Conservation (phyloP, 2,888 invertebrate species). For the Celastrina argiolus region DNA sequence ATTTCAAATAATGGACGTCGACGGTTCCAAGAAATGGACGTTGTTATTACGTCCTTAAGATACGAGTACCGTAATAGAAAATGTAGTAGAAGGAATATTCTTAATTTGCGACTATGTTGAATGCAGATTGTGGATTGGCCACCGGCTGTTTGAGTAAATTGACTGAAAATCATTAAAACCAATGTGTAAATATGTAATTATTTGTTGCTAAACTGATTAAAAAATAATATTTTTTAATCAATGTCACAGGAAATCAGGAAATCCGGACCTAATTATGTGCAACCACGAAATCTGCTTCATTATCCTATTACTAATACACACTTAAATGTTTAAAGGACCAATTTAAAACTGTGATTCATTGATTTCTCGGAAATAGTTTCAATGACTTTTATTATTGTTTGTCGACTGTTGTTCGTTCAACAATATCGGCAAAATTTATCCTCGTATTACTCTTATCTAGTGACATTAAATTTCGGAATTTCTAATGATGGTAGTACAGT, state of each 20-base stretch:
- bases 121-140: not conserved
- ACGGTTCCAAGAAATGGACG: not conserved
- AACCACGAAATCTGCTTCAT: not conserved
- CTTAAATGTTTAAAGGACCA: not conserved
- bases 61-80: not conserved
- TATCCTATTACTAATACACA: not conserved
- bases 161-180: not conserved
- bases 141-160: not conserved
- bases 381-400: conserved; percentile 6
- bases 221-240: conserved; percentile 1
- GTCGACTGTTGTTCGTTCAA: not conserved
- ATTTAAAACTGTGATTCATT: not conserved
- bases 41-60: not conserved
- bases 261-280: not conserved
- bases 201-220: not conserved
- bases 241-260: not conserved
- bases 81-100: not conserved
- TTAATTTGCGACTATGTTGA: not conserved
- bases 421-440: not conserved
- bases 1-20: not conserved
- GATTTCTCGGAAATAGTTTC: not conserved
- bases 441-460: not conserved
- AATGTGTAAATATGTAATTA: not conserved
- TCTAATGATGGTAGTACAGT: no score
- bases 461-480: no score